Percentiles rank a stretch among this genome's conserved stretches.
phyloP scores from a whole-genome alignment of 2,113 vertebrate genomes.

The Platichthys stellatus region DNA sequence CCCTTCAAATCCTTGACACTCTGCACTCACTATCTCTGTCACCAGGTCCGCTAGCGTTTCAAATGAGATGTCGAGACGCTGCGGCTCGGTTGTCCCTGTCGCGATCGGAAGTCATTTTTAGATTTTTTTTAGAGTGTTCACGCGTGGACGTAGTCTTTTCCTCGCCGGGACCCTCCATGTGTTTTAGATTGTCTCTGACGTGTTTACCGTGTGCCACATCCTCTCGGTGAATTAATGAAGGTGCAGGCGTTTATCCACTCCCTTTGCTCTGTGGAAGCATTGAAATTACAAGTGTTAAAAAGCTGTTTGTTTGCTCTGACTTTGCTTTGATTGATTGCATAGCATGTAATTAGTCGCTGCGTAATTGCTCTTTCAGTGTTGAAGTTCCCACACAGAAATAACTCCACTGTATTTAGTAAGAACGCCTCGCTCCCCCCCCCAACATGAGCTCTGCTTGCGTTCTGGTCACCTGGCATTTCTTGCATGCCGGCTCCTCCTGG shows the following conservation, averaged over 20 bases:
- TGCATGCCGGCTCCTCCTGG: slow-evolving; percentile 30
- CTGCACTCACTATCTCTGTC: slow-evolving; percentile 68
- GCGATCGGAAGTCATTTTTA: slow-evolving; percentile 6
- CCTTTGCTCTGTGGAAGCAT: slow-evolving; percentile 11
- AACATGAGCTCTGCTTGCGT: slow-evolving; percentile 29
- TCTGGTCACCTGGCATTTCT: slow-evolving; percentile 69
- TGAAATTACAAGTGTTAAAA: slow-evolving; percentile 23
- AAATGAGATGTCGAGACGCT: slow-evolving; percentile 21
- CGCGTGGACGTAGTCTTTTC: slow-evolving; percentile 7
- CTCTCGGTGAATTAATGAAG: slow-evolving; percentile 39
- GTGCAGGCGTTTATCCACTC: slow-evolving; percentile 12
- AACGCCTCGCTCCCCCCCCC: slow-evolving; percentile 6
- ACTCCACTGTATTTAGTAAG: slow-evolving; percentile 59
- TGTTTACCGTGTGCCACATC: slow-evolving; percentile 47
- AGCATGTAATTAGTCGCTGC: slow-evolving; percentile 64
- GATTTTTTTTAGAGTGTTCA: slow-evolving; percentile 16
- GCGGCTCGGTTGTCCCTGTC: neutral
- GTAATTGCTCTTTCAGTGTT: slow-evolving; percentile 47
- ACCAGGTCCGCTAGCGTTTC: slow-evolving; percentile 58
- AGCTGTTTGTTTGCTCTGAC: slow-evolving; percentile 26
- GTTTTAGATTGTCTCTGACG: slow-evolving; percentile 49
- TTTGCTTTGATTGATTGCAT: slow-evolving; percentile 58
- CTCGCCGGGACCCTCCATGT: slow-evolving; percentile 19
- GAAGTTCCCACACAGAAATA: slow-evolving; percentile 71
- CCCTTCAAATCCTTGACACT: slow-evolving; percentile 54